A percentile compares a stretch with the other conserved stretches of the same genome.
Evolutionary conservation across 2,797 vertebrate species (phyloP).

Genomic region (Sebastes miniatus): DNA sequence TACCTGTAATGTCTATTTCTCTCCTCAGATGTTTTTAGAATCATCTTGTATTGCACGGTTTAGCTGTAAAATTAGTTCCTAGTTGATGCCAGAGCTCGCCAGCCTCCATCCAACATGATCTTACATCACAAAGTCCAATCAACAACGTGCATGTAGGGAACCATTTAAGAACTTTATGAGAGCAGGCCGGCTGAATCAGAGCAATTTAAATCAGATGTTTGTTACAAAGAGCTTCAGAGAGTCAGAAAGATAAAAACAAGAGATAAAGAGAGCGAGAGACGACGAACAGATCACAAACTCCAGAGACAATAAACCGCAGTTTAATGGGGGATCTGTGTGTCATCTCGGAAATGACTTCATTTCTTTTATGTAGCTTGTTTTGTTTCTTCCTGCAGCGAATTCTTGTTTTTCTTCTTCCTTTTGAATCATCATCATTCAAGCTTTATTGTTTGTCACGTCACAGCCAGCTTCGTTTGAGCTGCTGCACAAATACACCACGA

Average conservation of each 20-base stretch:
- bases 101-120: not conserved
- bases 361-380: not conserved
- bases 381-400: not conserved
- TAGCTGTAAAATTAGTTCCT: too few species aligned
- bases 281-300: not conserved
- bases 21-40: too few species aligned
- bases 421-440: not conserved
- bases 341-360: not conserved
- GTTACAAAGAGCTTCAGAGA: not conserved
- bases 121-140: not conserved
- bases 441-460: not conserved
- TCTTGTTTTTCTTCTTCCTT: not conserved
- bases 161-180: not conserved
- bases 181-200: not conserved
- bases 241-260: constrained; percentile 2
- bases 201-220: not conserved
- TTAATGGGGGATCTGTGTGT: constrained; percentile 9
- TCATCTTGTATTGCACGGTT: too few species aligned
- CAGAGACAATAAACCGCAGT: not conserved
- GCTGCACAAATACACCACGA: not conserved
- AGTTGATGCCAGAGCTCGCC: too few species aligned
- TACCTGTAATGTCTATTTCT: too few species aligned
- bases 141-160: not conserved
- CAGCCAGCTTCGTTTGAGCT: not conserved
- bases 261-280: constrained; percentile 12